phyloP scores from a whole-genome alignment of 2,888 invertebrate species.

The Agonum fuliginosum region DNA sequence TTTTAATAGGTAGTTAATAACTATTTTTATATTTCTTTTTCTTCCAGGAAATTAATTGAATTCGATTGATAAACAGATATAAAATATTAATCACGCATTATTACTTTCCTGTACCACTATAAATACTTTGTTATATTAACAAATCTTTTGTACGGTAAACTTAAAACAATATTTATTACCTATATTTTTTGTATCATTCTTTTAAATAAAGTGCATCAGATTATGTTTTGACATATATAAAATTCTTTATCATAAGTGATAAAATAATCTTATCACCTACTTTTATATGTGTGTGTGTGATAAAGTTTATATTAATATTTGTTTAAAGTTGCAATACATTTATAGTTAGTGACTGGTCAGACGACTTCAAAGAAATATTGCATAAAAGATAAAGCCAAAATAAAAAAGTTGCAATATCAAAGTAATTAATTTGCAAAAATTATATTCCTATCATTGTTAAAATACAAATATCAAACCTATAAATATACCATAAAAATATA shows the following conservation, averaged over 20 bases:
- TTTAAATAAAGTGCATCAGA: not conserved
- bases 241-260: not conserved
- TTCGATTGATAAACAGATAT: not conserved
- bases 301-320: constrained; percentile 16
- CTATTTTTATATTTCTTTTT: constrained; percentile 6
- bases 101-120: not conserved
- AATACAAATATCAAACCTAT: too few species aligned
- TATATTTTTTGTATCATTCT: too few species aligned
- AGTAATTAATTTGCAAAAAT: too few species aligned
- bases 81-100: not conserved
- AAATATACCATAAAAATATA: not conserved
- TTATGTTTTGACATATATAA: too few species aligned
- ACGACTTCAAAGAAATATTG: constrained; percentile 1
- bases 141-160: too few species aligned
- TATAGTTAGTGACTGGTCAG: not conserved
- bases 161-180: too few species aligned
- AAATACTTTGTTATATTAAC: too few species aligned
- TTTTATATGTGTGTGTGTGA: too few species aligned
- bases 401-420: not conserved
- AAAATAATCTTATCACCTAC: not conserved
- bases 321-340: constrained; percentile 5
- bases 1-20: constrained; percentile 20
- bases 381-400: not conserved
- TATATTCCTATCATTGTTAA: too few species aligned
- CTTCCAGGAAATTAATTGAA: not conserved